These are phyloP conservation scores for Melitaea athalia DNA, from an alignment of 2,888 invertebrate genomes.

Conservation along the genomic window DNA sequence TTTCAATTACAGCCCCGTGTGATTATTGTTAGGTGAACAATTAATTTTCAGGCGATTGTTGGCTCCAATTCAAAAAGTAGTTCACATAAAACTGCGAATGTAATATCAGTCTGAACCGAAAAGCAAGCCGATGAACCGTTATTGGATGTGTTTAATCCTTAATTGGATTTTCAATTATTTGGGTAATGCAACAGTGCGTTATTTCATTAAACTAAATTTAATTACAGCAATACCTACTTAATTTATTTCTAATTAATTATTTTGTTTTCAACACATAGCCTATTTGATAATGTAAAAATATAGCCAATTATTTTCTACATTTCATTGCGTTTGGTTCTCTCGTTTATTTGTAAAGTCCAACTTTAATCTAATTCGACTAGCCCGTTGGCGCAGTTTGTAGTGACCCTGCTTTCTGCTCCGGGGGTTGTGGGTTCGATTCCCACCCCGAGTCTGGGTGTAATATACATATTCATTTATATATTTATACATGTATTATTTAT, in stretches of 20 bases:
- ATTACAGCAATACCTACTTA: slow-evolving; percentile 10
- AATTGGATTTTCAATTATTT: slow-evolving; percentile 72
- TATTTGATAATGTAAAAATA: no score
- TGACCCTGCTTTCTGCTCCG: no score
- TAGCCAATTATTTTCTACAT: no score
- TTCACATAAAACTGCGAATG: slow-evolving; percentile 35
- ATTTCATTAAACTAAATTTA: slow-evolving; percentile 42
- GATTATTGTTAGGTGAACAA: slow-evolving; percentile 23
- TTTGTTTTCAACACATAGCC: not conserved
- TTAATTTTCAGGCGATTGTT: slow-evolving; percentile 31
- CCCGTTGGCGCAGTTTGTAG: no score
- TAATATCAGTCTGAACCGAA: slow-evolving; percentile 39
- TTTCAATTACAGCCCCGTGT: slow-evolving; percentile 25
- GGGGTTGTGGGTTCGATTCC: no score
- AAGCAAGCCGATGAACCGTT: slow-evolving; percentile 56
- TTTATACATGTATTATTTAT: no score
- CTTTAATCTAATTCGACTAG: no score
- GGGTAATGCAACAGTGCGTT: slow-evolving; percentile 60
- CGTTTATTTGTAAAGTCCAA: no score
- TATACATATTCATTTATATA: no score
- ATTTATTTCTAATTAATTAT: not conserved
- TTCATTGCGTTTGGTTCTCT: no score
- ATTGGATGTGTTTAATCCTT: slow-evolving; percentile 62
- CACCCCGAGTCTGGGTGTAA: no score
- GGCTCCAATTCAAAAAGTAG: slow-evolving; percentile 33